Base-by-base conservation (phyloP, 2,113 vertebrate species). In the Seriola dumerili region DNA sequence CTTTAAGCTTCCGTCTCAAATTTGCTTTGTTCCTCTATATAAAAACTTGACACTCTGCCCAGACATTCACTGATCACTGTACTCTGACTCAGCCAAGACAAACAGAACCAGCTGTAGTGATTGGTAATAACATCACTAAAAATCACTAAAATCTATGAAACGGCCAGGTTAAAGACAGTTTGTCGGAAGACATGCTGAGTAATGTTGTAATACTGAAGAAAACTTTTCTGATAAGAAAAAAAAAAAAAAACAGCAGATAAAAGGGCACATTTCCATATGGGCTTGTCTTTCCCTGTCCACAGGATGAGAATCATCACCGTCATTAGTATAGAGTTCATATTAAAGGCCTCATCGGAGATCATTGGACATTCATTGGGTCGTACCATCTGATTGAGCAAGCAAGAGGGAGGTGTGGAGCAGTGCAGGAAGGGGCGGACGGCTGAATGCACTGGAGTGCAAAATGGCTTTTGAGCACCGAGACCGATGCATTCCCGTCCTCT, bases 291-390 rank as follows among this genome's bases (percentile, higher is more conserved):
- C 59, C 69, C 72, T 3, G 81, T 86, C 83, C 78, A 85, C 74
- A 81, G 76, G 74, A 85, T 73, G 78, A 91, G 80, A 76, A 13
- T 80, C 80, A 62, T 72, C 80, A 50, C 76, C 55, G 12, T 40
- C 38, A 59, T 81, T 80, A 87, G 80, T 81, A 63, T 38, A 84
- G 73, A 94, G 89, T 89, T 89, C 79, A 76, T 76, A 64, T 86
- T 74, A 95, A 76, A 95, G 95, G 95, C 95, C 94, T 94, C 94
- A 76, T 90, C 67, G 94, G 92, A 94, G 86, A 95, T 94, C 87
- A 78, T 88, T 81, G 78, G 91, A 96, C 95, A 95, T 95, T 96
- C 95, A 95, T 91, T 91, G 92, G 93, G 94, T 96, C 94, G 75
- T 92, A 95, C 92, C 93, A 93, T 93, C 92, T 92, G 91, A 93